These are phyloP conservation scores for Alcedo atthis DNA, from an alignment of 2,797 vertebrate species.

Conservation along the genomic window DNA sequence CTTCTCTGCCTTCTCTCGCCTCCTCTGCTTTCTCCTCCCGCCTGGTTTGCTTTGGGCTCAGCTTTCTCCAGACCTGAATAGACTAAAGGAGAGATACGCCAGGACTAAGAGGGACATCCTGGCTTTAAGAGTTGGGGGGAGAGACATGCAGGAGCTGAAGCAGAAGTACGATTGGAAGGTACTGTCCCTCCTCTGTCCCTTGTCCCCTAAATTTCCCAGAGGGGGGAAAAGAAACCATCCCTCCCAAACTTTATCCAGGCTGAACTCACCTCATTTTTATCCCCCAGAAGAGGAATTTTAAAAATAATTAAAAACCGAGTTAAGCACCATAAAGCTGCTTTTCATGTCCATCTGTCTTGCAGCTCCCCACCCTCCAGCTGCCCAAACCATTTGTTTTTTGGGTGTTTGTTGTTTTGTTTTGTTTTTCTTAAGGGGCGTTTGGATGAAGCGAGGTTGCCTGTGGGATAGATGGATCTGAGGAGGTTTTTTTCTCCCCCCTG, in stretches of 20 bases:
- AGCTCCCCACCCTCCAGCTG: background rate
- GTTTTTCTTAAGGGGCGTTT: background rate
- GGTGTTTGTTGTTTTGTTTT: background rate
- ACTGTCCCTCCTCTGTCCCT: constrained; percentile 24
- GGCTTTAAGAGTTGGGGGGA: constrained; percentile 88
- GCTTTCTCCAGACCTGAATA: constrained; percentile 89
- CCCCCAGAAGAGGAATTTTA: background rate
- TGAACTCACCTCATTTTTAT: background rate
- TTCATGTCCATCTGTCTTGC: background rate
- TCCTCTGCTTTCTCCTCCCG: constrained; percentile 41
- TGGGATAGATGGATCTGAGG: background rate
- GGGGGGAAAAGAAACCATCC: background rate
- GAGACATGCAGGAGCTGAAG: constrained; percentile 87
- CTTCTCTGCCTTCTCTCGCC: constrained; percentile 59
- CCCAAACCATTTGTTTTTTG: background rate
- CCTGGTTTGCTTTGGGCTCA: constrained; percentile 79
- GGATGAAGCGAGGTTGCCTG: background rate
- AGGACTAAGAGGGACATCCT: constrained; percentile 91
- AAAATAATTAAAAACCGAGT: background rate
- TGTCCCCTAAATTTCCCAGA: background rate
- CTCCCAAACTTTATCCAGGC: background rate
- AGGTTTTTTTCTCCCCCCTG: background rate
- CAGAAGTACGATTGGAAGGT: constrained; percentile 91
- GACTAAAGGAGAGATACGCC: constrained; percentile 89
- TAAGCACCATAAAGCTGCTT: background rate